A percentile compares a stretch with the other conserved stretches of the same genome.
Conservation (phyloP, 2,797 vertebrate species). For the Anabas testudineus region DNA sequence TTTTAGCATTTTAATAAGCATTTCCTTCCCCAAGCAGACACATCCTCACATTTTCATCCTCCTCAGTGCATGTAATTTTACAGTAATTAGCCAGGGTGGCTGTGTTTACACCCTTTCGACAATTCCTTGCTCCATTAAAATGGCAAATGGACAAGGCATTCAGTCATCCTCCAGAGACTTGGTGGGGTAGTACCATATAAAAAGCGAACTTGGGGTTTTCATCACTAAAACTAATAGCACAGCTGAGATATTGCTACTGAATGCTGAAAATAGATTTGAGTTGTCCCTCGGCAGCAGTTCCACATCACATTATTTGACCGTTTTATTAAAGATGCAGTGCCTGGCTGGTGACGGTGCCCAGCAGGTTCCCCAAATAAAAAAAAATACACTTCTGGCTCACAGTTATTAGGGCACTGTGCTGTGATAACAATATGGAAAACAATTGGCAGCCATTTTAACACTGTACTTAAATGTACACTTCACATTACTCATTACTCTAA, state of each 20-base stretch:
- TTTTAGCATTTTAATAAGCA: slow-evolving; percentile 4
- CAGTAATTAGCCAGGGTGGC: slow-evolving; percentile 8
- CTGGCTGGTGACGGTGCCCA: background rate
- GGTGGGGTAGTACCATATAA: background rate
- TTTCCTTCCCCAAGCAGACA: background rate
- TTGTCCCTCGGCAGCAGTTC: background rate
- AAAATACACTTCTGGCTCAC: background rate
- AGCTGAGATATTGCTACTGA: background rate
- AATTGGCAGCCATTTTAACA: too few relatives aligned
- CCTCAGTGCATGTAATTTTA: background rate
- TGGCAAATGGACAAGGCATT: background rate
- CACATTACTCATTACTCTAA: too few relatives aligned
- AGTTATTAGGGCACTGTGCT: too few relatives aligned
- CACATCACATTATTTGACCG: background rate
- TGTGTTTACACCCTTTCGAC: slow-evolving; percentile 10
- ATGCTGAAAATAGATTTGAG: background rate
- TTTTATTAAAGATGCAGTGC: background rate
- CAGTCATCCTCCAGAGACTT: background rate
- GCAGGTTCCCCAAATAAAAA: background rate
- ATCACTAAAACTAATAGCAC: background rate
- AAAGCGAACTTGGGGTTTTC: background rate
- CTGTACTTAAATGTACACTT: background rate
- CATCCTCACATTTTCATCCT: background rate
- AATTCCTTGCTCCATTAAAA: background rate
- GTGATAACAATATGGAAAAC: too few relatives aligned